A percentile compares a stretch with the other conserved stretches of the same genome.
These are phyloP conservation scores for Pomacea maculata DNA, from an alignment of 1,140 invertebrate species.

Conservation along the genomic window DNA sequence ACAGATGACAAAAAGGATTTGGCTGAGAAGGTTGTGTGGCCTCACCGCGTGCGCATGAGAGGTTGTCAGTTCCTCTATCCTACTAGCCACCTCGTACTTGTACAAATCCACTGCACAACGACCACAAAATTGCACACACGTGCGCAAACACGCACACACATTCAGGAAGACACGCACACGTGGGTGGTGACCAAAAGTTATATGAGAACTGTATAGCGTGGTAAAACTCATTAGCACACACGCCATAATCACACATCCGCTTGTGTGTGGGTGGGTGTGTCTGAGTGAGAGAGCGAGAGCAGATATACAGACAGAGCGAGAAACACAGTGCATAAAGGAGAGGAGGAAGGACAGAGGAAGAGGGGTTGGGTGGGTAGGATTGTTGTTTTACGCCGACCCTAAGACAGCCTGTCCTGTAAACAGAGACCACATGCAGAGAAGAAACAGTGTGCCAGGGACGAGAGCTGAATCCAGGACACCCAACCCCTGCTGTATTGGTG, in stretches of 20 bases:
- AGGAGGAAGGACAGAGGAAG: neutral
- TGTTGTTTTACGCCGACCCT: too few species aligned
- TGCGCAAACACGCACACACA: neutral
- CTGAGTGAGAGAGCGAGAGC: too few species aligned
- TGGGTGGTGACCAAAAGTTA: neutral
- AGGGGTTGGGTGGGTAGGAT: neutral
- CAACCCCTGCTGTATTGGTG: neutral
- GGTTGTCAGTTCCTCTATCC: neutral
- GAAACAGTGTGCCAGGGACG: neutral
- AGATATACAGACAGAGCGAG: too few species aligned
- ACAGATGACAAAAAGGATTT: too few species aligned
- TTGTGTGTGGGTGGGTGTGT: neutral
- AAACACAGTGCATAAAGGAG: too few species aligned
- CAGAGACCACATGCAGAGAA: neutral
- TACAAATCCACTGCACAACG: neutral
- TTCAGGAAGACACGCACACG: neutral
- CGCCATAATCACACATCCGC: neutral
- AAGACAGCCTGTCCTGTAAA: neutral
- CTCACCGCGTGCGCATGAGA: neutral
- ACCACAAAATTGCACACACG: neutral
- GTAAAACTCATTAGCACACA: neutral
- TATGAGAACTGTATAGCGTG: neutral
- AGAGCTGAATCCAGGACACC: neutral
- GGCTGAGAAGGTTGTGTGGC: neutral
- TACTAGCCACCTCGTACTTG: neutral